Conservation (phyloP, 1,140 invertebrate species). For the Nylanderia fulva region DNA sequence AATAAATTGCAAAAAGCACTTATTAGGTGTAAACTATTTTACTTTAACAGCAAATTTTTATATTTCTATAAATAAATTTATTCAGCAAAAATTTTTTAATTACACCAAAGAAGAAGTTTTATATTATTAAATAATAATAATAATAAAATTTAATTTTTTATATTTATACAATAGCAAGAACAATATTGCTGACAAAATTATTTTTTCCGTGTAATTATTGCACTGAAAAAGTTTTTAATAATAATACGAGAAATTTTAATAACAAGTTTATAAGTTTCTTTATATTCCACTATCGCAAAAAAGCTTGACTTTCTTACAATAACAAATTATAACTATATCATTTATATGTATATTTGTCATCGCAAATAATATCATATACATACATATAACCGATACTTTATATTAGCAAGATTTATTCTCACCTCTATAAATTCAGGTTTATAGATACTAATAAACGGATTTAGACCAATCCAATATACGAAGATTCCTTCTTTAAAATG, state of each 20-base stretch:
- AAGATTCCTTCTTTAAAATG: constrained; percentile 73
- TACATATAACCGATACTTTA: neutral
- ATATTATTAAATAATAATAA: too few relatives aligned
- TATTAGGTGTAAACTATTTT: neutral
- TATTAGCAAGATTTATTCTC: constrained; percentile 13
- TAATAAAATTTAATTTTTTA: too few relatives aligned
- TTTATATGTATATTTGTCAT: neutral
- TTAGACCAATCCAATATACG: constrained; percentile 67
- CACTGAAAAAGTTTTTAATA: too few relatives aligned
- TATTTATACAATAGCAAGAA: too few relatives aligned
- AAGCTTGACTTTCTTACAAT: too few relatives aligned
- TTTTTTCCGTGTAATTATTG: too few relatives aligned
- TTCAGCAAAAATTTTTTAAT: neutral
- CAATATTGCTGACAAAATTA: too few relatives aligned
- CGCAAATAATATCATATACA: neutral
- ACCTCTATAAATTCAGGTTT: constrained; percentile 79
- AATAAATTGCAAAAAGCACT: too few relatives aligned
- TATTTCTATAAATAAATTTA: neutral
- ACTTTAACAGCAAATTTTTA: too few relatives aligned
- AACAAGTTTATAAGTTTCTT: neutral
- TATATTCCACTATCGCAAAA: too few relatives aligned
- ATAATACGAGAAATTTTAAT: neutral
- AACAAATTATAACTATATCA: too few relatives aligned
- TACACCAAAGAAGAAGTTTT: too few relatives aligned
- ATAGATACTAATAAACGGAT: constrained; percentile 68